These are phyloP conservation scores for Nannoperca australis DNA, from an alignment of 2,797 vertebrate genomes.

Conservation along the genomic window DNA sequence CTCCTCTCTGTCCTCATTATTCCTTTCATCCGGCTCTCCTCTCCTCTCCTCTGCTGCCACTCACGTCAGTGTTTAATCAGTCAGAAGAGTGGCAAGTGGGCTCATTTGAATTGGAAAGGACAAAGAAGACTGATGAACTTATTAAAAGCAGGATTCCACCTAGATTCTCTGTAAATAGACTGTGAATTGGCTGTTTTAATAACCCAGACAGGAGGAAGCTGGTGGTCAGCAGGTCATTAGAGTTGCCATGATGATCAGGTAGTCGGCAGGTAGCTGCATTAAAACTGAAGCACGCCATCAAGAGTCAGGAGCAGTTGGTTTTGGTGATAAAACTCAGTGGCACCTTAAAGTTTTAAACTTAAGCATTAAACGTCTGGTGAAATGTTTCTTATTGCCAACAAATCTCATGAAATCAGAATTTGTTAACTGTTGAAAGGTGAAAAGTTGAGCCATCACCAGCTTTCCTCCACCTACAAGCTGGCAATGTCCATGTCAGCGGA, in stretches of 20 bases:
- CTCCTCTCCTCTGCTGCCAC: not conserved
- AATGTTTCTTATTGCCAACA: not conserved
- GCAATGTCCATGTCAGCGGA: not conserved
- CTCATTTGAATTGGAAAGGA: conserved; percentile 26
- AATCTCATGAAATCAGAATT: not conserved
- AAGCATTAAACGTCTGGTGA: too few species aligned
- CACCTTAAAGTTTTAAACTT: not conserved
- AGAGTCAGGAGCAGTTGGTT: conserved; percentile 17
- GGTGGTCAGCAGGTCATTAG: conserved; percentile 36
- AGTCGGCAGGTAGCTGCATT: conserved; percentile 26
- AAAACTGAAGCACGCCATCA: conserved; percentile 29
- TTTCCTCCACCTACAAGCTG: conserved; percentile 12
- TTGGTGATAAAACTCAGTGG: conserved; percentile 16
- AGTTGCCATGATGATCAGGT: conserved; percentile 35
- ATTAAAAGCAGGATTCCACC: not conserved
- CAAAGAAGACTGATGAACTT: conserved; percentile 18
- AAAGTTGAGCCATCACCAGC: conserved; percentile 12
- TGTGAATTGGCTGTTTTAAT: conserved; percentile 31
- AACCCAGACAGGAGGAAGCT: conserved; percentile 20
- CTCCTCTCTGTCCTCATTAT: not conserved
- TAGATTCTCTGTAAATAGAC: conserved; percentile 30
- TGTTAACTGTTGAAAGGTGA: not conserved
- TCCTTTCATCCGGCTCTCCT: not conserved
- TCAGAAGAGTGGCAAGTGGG: not conserved
- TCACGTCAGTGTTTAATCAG: conserved; percentile 26